Base-by-base conservation (phyloP, 2,888 invertebrate genomes). In the Scaptomyza parva region DNA sequence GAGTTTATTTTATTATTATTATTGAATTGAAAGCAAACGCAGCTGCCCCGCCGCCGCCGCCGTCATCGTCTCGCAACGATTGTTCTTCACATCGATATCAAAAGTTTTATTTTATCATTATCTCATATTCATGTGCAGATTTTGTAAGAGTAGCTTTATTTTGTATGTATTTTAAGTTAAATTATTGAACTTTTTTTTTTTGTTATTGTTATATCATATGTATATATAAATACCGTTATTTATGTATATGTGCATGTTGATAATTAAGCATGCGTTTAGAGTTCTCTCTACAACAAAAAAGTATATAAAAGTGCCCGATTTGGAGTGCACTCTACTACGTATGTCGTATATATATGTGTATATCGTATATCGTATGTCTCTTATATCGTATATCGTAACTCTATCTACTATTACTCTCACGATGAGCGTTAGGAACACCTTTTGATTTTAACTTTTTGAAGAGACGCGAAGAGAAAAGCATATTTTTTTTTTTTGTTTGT, bases 361-460 rank as follows among this genome's bases (percentile, higher is more conserved):
- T n/a, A n/a, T 39, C 55, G 64, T 68, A 45, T 72, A 24, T 30
- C 40, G 39, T 57, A 57, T 45, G 12, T 28, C 7, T 52, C 53
- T 76, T 76, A 50, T 44, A 50, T 44, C 61, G 64, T 71, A 55
- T 33, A 33, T 44, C 20, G 33, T 51, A 52, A 52, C n/a, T 44
- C 24, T 7, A n/a, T n/a, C n/a, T n/a, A n/a, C n/a, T n/a, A 24
- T 7, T 58, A 51, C 12, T 76, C 40, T 45, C 44, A 39, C 37
- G 26, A 14, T 75, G 44, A 50, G 26, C 40, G 41, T 65, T 65
- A 64, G 67, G 41, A 53, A 51, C 20, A 33, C 28, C 43, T 66
- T 85, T 84, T 76, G 72, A 71, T 75, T 78, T 88, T 82, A 9
- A 83, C 71, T 61, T 80, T 70, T 65, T 58, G 50, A 70, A 73